Evolutionary conservation across 2,797 vertebrate species (phyloP).

Genomic region (Scolopax bukidnonensis): DNA sequence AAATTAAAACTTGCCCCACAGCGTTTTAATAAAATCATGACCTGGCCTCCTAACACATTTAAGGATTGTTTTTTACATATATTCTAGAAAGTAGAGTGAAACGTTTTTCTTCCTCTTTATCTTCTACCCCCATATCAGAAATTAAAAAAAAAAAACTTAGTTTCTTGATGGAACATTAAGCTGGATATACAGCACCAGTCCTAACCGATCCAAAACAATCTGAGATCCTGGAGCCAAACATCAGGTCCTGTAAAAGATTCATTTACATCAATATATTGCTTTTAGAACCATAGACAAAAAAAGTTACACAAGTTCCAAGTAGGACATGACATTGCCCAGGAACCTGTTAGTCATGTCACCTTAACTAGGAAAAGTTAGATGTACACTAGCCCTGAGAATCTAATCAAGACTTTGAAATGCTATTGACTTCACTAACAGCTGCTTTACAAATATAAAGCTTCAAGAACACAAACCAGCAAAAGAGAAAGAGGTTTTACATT

Average conservation of each 20-base stretch:
- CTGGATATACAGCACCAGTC: background rate
- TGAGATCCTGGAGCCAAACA: background rate
- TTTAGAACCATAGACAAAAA: background rate
- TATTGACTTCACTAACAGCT: background rate
- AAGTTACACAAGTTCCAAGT: background rate
- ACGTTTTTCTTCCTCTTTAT: background rate
- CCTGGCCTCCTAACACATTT: background rate
- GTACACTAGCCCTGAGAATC: background rate
- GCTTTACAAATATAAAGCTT: background rate
- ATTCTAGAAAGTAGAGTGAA: background rate
- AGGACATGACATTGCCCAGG: background rate
- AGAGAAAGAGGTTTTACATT: background rate
- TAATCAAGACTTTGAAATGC: background rate
- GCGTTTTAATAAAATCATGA: background rate
- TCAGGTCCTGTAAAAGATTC: background rate
- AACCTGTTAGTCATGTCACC: background rate
- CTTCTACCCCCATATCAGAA: background rate
- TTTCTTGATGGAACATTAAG: background rate
- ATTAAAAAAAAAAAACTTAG: background rate
- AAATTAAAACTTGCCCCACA: background rate
- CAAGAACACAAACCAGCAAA: background rate
- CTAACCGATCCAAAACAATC: background rate
- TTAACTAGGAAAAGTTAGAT: background rate
- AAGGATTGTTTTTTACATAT: background rate
- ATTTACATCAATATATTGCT: background rate